Evolutionary conservation across 2,113 vertebrate genomes (phyloP).

Genomic region (Serinus canaria): DNA sequence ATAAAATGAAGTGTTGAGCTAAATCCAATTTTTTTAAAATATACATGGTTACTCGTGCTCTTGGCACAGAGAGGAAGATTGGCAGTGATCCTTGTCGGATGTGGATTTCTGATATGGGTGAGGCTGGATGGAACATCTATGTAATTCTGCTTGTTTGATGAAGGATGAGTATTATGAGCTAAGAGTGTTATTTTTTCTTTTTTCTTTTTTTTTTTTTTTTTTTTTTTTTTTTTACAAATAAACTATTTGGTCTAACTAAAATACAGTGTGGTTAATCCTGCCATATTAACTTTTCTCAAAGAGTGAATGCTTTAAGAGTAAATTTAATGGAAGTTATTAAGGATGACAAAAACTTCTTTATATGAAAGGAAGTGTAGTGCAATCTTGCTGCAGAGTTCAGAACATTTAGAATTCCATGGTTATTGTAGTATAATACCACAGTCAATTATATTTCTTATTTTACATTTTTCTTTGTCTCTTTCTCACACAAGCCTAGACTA

Average conservation of each 20-base stretch:
- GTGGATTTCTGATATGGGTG: conserved; percentile 9
- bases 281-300: neutral
- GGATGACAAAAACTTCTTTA: neutral
- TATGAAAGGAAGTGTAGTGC: neutral
- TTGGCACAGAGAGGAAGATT: neutral
- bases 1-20: neutral
- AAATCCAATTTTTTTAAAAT: neutral
- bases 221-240: neutral
- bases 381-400: neutral
- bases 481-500: neutral
- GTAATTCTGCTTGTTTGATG: neutral
- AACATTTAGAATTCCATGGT: neutral
- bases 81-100: neutral
- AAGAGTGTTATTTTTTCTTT: neutral
- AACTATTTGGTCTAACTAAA: neutral
- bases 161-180: neutral
- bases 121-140: neutral
- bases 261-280: neutral
- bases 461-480: neutral
- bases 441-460: neutral
- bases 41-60: neutral
- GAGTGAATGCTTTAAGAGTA: neutral
- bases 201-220: too few species aligned
- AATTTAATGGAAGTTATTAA: neutral
- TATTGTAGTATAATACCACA: neutral